Base-by-base conservation (phyloP, 2,888 invertebrate genomes). In the Bombyx huttoni region DNA sequence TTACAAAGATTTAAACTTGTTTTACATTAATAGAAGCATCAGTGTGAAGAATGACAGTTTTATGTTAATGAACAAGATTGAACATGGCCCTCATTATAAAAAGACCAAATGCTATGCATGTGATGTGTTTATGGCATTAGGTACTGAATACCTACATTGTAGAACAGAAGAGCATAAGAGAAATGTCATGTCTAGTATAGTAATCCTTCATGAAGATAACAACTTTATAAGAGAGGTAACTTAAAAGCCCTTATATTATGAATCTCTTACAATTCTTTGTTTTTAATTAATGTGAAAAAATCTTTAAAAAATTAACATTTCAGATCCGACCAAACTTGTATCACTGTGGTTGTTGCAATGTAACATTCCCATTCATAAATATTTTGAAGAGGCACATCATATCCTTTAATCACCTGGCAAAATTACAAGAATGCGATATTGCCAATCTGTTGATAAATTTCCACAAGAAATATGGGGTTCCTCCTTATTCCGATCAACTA, bases 301-400 rank as follows among this genome's bases (percentile, higher is more conserved):
- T 5, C 24, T 24, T 3, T 24, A 24, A 24, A 24, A 24, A 24
- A 24, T 24, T 24, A 3, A 24, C 49, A 53, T 75, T 72, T 3
- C 65, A 83, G 82, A 62, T 82, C 47, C 64, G 59, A 13, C 69
- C 68, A 14, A 67, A 71, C 49, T 55, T 77, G 0, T 83, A 68
- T 54, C 82, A 83, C 53, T 84, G 83, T 54, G 81, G 74, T 1
- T 58, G 59, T 40, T 84, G 83, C 61, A 81, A 81, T 49, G 49
- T 59, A 47, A 57, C 64, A 0, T 58, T 70, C 34, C 73, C 81
- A 1, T 75, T 57, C 54, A 71, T 71, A 63, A 67, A 70, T 14
- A 50, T 54, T 1, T 52, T 79, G 47, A 48, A 59, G 0, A 61
- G 51, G 8, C 52, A 52, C 34, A n/a, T 52, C n/a, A 40, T 40